Conservation (phyloP, 2,797 vertebrate species). For the Takifugu ocellatus region DNA sequence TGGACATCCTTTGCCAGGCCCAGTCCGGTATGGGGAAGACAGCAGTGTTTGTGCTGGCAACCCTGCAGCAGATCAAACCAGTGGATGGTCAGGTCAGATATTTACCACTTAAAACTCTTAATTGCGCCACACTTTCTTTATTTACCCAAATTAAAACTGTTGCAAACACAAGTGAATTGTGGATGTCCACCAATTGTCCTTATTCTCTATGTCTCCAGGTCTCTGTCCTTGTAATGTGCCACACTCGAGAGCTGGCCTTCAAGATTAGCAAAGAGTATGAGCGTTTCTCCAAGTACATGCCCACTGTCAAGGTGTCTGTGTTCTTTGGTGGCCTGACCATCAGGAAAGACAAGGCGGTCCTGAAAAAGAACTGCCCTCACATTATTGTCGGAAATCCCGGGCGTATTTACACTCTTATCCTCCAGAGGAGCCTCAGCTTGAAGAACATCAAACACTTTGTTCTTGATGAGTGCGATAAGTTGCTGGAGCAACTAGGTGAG, state of each 20-base stretch:
- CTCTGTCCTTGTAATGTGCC: conserved; percentile 88
- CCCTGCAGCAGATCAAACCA: conserved; percentile 86
- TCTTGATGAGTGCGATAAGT: conserved; percentile 88
- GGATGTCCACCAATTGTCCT: not conserved
- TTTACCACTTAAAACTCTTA: not conserved
- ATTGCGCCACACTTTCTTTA: not conserved
- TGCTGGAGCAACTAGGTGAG: conserved; percentile 87
- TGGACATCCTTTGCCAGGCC: conserved; percentile 88
- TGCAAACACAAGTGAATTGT: not conserved
- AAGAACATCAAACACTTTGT: conserved; percentile 88
- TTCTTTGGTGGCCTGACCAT: conserved; percentile 86
- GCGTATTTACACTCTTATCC: conserved; percentile 81
- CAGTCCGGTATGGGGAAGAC: conserved; percentile 92
- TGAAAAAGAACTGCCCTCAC: conserved; percentile 87
- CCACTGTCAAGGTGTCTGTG: conserved; percentile 84
- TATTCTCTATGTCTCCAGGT: conserved; percentile 66
- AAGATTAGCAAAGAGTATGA: conserved; percentile 94
- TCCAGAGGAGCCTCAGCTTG: conserved; percentile 80
- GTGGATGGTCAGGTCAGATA: conserved; percentile 81
- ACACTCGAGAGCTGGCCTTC: conserved; percentile 88
- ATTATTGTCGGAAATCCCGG: conserved; percentile 87
- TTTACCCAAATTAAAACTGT: not conserved
- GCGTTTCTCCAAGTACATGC: conserved; percentile 93
- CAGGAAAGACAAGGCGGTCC: conserved; percentile 84
- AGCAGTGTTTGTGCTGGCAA: conserved; percentile 85